phyloP scores from a whole-genome alignment of 2,113 vertebrate species.

The Strigops habroptila region DNA sequence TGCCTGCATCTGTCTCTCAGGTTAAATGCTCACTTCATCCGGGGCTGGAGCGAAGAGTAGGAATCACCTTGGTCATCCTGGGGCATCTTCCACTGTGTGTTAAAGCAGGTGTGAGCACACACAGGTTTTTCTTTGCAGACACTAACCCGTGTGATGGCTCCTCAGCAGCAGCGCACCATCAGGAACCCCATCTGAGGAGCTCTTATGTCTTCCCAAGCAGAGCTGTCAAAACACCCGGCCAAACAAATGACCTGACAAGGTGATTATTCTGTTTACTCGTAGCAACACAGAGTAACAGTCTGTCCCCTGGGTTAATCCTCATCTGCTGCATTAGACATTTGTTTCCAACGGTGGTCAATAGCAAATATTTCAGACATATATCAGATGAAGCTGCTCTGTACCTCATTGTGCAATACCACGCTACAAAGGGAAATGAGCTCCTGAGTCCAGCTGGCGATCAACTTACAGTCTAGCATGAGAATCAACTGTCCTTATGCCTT shows the following conservation, averaged over 20 bases:
- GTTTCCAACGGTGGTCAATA: not conserved
- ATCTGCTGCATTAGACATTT: not conserved
- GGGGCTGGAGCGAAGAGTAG: not conserved
- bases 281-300: not conserved
- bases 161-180: not conserved
- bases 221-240: not conserved
- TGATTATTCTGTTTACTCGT: not conserved
- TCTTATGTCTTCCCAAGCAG: not conserved
- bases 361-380: not conserved
- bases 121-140: not conserved
- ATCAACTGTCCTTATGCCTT: not conserved
- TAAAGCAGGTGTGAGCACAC: fast-evolving
- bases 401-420: not conserved
- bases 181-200: not conserved
- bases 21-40: fast-evolving
- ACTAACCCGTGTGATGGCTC: fast-evolving
- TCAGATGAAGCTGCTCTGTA: not conserved
- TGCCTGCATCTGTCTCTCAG: not conserved
- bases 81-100: not conserved
- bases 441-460: not conserved
- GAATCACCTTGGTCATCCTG: not conserved
- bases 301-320: not conserved
- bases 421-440: not conserved
- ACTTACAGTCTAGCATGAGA: not conserved
- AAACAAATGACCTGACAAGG: not conserved